Percentiles rank a stretch among this genome's conserved stretches.
These are phyloP conservation scores for Meles meles DNA, from an alignment of 2,113 vertebrate species.

Conservation along the genomic window DNA sequence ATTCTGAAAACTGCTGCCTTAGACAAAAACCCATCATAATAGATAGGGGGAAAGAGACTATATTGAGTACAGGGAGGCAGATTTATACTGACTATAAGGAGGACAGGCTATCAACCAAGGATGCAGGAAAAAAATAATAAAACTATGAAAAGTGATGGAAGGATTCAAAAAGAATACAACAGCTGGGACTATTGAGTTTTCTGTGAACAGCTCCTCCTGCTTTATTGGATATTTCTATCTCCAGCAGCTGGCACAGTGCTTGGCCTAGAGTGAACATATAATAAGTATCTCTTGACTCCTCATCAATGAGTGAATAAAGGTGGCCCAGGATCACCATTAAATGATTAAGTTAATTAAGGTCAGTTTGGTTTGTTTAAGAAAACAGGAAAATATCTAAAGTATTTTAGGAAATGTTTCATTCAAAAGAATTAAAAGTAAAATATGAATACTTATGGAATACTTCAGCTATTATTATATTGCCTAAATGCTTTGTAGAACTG, in stretches of 20 bases:
- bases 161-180: neutral
- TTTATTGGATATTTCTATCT: neutral
- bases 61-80: neutral
- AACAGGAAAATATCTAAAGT: neutral
- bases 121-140: neutral
- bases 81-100: neutral
- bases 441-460: neutral
- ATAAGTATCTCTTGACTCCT: neutral
- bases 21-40: neutral
- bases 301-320: neutral
- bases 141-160: neutral
- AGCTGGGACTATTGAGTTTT: neutral
- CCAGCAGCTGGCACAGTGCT: neutral
- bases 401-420: neutral
- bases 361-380: neutral
- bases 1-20: conserved; percentile 4
- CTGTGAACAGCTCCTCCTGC: neutral
- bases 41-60: neutral
- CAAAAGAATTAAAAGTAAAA: neutral
- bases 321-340: neutral
- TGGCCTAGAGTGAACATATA: neutral
- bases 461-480: neutral
- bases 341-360: neutral
- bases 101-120: neutral
- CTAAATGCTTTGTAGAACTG: neutral